Base-by-base conservation (phyloP, 1,140 invertebrate genomes). In the Drosophila auraria region DNA sequence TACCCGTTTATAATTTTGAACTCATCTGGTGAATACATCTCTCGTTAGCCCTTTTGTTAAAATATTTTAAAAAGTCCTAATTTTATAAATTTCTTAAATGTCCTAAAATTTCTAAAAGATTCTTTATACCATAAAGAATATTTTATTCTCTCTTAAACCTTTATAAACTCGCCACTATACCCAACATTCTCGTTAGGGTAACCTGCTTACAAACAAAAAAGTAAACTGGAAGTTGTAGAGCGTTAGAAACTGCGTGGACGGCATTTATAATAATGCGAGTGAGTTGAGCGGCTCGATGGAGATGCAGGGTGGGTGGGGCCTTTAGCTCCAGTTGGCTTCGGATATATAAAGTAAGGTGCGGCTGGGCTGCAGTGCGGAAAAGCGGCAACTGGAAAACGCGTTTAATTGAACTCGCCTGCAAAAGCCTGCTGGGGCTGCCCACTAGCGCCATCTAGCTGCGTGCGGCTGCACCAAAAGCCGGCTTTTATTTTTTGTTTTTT, bases 391-490 rank as follows among this genome's bases (percentile, higher is more conserved):
- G 84, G 59, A 76, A 81, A 84, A 84, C 86, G 86, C 86, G 86
- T 89, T 89, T 82, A 89, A 84, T 89, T 89, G 84, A 89, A 83
- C 65, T 65, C 54, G 45, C 69, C 57, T 33, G 62, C 15, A 57
- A 57, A 57, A 57, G 14, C 36, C 54, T 64, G 78, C 62, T 42
- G 69, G 66, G 84, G 70, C 82, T 86, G 59, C 81, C 82, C 82
- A 90, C 78, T 86, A 90, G 86, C 86, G 86, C 86, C 86, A 90
- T 90, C 86, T 90, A 90, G 86, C 76, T 80, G 86, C 86, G 82
- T 82, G 75, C 75, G 79, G 64, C 75, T 73, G 68, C 56, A 89
- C 82, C 83, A 89, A 25, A 44, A 84, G 82, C 78, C 71, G 75
- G 78, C 84, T 69, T 63, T 65, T 44, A 45, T 63, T 62, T 59